These are phyloP conservation scores for Noturus placidus DNA, from an alignment of 2,113 vertebrate species.

Conservation along the genomic window DNA sequence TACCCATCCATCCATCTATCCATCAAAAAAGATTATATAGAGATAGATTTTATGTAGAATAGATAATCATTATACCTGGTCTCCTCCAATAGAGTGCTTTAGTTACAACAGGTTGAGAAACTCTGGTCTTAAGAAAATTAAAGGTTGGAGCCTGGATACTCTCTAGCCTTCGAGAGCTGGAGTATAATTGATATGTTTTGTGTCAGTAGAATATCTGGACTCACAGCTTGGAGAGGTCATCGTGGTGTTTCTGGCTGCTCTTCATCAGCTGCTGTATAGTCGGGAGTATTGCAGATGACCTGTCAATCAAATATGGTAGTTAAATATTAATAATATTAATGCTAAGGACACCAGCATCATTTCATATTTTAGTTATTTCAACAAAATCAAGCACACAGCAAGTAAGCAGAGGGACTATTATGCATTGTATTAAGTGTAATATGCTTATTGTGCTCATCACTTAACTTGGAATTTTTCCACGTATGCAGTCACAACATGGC, in stretches of 20 bases:
- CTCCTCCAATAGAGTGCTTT: no score
- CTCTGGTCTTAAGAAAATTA: not conserved
- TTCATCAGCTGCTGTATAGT: constrained; percentile 88
- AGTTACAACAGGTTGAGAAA: no score
- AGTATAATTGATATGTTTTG: not conserved
- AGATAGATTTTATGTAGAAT: no score
- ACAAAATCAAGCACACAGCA: not conserved
- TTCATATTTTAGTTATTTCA: not conserved
- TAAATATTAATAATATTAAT: not conserved
- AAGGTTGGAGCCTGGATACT: not conserved
- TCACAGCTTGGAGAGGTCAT: constrained; percentile 90
- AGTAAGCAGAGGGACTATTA: not conserved
- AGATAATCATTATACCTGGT: no score
- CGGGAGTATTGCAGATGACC: constrained; percentile 82
- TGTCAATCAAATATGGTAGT: constrained; percentile 55
- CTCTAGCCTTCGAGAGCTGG: not conserved
- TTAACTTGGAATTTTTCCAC: no score
- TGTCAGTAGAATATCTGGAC: constrained; percentile 45
- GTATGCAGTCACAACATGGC: no score
- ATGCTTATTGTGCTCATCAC: no score
- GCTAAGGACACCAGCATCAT: not conserved
- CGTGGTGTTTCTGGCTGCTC: constrained; percentile 85
- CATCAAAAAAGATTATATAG: no score
- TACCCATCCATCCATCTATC: no score
- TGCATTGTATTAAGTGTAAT: not conserved